Conservation (phyloP, 2,888 invertebrate genomes). For the Petrophora chlorosata region DNA sequence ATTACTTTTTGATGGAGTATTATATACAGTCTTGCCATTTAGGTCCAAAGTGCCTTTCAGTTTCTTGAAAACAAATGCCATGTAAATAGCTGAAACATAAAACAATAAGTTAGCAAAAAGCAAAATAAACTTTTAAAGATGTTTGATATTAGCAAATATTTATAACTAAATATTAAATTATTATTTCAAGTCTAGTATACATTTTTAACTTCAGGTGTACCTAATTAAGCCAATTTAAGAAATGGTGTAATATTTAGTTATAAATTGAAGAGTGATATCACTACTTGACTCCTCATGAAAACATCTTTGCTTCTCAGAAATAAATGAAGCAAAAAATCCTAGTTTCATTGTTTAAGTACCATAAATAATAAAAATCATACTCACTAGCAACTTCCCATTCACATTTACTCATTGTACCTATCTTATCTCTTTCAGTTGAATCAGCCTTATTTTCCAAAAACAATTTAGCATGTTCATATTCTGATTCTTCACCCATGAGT, state of each 20-base stretch:
- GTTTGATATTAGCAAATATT: not conserved
- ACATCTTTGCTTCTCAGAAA: no score
- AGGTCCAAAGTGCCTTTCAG: conserved; percentile 86
- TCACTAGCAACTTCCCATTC: conserved; percentile 98
- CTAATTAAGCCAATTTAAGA: no score
- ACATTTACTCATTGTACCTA: conserved; percentile 93
- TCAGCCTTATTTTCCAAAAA: conserved; percentile 75
- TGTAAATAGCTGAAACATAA: conserved; percentile 88
- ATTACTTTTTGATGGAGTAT: conserved; percentile 6
- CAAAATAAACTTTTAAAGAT: not conserved
- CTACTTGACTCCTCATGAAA: no score
- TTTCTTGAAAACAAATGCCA: conserved; percentile 93
- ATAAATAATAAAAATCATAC: conserved; percentile 53
- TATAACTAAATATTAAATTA: no score
- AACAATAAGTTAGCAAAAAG: not conserved
- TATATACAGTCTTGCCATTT: conserved; percentile 85
- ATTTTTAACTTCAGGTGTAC: no score
- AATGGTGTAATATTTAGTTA: no score
- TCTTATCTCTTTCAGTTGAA: conserved; percentile 61
- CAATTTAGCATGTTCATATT: conserved; percentile 89
- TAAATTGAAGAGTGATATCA: no score
- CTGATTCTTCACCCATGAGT: conserved; percentile 84
- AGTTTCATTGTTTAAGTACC: not conserved
- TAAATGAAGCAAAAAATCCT: no score
- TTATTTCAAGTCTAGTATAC: no score